These are phyloP conservation scores for Notarius lentiginosus DNA, from an alignment of 2,113 vertebrate species.

Conservation along the genomic window DNA sequence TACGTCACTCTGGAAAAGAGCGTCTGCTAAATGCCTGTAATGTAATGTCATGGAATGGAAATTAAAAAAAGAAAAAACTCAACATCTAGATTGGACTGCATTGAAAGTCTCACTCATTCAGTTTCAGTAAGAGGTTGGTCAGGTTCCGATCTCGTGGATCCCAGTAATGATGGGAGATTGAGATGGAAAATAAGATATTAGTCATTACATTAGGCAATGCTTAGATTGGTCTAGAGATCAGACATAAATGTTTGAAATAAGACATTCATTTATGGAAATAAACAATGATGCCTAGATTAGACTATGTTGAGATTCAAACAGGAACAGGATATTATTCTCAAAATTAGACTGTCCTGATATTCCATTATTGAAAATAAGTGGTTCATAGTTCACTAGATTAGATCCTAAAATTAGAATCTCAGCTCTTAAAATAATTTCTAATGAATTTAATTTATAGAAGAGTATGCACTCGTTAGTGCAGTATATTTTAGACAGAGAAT, in stretches of 20 bases:
- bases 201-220: neutral
- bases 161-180: neutral
- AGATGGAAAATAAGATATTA: neutral
- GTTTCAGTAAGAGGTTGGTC: neutral
- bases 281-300: neutral
- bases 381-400: too few relatives aligned
- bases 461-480: too few relatives aligned
- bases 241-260: neutral
- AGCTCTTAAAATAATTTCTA: too few relatives aligned
- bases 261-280: neutral
- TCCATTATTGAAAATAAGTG: neutral
- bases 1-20: too few relatives aligned
- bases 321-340: neutral
- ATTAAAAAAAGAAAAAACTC: too few relatives aligned
- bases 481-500: too few relatives aligned
- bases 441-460: too few relatives aligned
- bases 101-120: neutral
- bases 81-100: neutral
- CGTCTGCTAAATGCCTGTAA: too few relatives aligned
- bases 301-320: neutral
- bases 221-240: neutral
- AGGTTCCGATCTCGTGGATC: neutral
- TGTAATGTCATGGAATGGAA: too few relatives aligned
- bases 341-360: neutral
- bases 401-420: too few relatives aligned